A percentile compares a stretch with the other conserved stretches of the same genome.
Evolutionary conservation across 2,888 invertebrate species (phyloP).

Genomic region (Mythimna impura): DNA sequence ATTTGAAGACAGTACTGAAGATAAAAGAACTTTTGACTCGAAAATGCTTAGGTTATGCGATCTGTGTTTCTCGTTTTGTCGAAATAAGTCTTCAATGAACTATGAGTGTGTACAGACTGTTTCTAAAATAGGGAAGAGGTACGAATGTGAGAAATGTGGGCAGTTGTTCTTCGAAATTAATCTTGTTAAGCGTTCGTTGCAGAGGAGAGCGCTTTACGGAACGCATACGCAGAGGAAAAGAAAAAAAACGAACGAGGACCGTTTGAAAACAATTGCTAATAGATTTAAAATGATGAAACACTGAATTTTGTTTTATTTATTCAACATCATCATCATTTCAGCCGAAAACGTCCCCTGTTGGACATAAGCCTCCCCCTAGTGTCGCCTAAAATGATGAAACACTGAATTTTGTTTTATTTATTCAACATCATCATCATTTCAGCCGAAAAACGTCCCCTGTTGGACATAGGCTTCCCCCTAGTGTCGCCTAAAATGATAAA

Average conservation of each 20-base stretch:
- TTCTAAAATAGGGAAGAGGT: slow-evolving; percentile 56
- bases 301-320: slow-evolving; percentile 59
- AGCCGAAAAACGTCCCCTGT: no score
- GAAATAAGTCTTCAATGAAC: slow-evolving; percentile 43
- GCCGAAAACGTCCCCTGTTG: no score
- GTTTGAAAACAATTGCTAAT: slow-evolving; percentile 70
- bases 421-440: no score
- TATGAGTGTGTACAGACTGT: slow-evolving; percentile 60
- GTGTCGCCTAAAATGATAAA: slow-evolving; percentile 67
- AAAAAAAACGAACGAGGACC: slow-evolving; percentile 63
- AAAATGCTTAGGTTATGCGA: slow-evolving; percentile 65
- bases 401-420: slow-evolving; percentile 60
- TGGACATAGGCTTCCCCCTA: no score
- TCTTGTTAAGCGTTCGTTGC: slow-evolving; percentile 46
- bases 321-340: no score
- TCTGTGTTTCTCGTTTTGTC: slow-evolving; percentile 68
- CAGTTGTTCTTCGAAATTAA: slow-evolving; percentile 69
- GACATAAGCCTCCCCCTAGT: no score
- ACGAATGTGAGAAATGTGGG: slow-evolving; percentile 65
- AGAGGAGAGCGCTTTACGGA: neutral
- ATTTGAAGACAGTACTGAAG: slow-evolving; percentile 9
- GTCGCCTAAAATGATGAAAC: slow-evolving; percentile 68
- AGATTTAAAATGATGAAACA: slow-evolving; percentile 73
- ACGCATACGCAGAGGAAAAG: slow-evolving; percentile 7
- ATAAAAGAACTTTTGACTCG: neutral